Base-by-base conservation (phyloP, 1,140 invertebrate genomes). In the Homarus americanus region DNA sequence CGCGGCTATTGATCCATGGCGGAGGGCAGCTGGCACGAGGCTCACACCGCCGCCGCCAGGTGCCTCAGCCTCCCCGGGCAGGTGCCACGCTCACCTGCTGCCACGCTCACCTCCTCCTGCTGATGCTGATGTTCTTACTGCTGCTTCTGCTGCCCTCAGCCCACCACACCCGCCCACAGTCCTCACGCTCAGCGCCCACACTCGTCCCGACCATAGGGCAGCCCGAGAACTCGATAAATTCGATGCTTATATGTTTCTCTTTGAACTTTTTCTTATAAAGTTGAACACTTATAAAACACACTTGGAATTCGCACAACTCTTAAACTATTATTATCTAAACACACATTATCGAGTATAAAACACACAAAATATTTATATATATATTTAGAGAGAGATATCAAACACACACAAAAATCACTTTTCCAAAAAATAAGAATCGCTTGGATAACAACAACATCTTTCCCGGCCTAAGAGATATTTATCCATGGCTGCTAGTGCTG, bases 1-100 rank as follows among this genome's bases (percentile, higher is more conserved):
- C 87, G 80, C 79, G 85, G 88, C 92, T 91, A 91, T 91, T 87
- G 88, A 92, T 93, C 86, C 86, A 91, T 80, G 91, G 92, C 91
- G 88, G 88, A 87, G 86, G 91, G 87, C 87, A 90, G 87, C 87
- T 82, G 87, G 87, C 87, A 90, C 82, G 87, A 90, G 87, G 75
- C 73, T 87, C 53, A 66, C 85, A 66, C 87, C 72, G 78, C 66
- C 41, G 38, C 40, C 41, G 78, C 78, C 49, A 73, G 66, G 58
- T 82, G 32, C 69, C 63, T 82, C 79, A 75, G 44, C 69, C 79
- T 83, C 41, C 44, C 79, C 53, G 82, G 76, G 75, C 86, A 88
- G 86, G 86, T 88, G 86, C 58, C 86, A 80, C 53, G 78, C 86
- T 88, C 86, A 84, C 82, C 82, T 84, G 82, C 82, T 82, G 76